phyloP scores from a whole-genome alignment of 2,113 vertebrate species.

The Terrapene triunguis region DNA sequence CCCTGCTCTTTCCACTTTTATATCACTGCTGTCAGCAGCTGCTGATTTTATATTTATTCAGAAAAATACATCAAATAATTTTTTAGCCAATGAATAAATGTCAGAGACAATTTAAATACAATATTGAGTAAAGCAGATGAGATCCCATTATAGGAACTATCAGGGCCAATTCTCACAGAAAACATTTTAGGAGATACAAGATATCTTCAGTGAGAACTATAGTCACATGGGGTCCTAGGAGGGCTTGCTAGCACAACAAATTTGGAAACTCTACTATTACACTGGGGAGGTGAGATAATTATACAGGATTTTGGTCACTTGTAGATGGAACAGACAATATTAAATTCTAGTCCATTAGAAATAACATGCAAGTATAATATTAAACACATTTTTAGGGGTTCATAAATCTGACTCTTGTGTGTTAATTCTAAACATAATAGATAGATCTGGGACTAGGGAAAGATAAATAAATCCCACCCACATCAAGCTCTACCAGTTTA shows the following conservation, averaged over 20 bases:
- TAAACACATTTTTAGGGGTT: neutral
- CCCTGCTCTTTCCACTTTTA: neutral
- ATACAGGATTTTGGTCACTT: neutral
- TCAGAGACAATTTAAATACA: conserved; percentile 32
- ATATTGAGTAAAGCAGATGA: neutral
- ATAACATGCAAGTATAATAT: neutral
- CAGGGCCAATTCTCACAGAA: neutral
- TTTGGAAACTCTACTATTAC: neutral
- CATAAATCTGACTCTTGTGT: neutral
- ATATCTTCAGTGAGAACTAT: neutral
- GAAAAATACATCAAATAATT: neutral
- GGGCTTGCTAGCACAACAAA: neutral
- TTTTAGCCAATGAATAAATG: neutral
- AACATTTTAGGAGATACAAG: neutral
- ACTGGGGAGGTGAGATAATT: neutral
- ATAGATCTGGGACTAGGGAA: no score
- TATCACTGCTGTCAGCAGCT: conserved; percentile 15
- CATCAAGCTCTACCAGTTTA: neutral
- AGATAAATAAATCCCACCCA: neutral
- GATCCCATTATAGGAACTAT: neutral
- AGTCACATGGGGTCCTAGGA: neutral
- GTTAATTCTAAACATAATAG: neutral
- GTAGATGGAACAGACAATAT: neutral
- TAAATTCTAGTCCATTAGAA: neutral
- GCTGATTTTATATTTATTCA: conserved; percentile 5